Evolutionary conservation across 2,888 invertebrate genomes (phyloP), one percentile per base, ranked within the genome.

Genomic region (Thumatha senex): DNA sequence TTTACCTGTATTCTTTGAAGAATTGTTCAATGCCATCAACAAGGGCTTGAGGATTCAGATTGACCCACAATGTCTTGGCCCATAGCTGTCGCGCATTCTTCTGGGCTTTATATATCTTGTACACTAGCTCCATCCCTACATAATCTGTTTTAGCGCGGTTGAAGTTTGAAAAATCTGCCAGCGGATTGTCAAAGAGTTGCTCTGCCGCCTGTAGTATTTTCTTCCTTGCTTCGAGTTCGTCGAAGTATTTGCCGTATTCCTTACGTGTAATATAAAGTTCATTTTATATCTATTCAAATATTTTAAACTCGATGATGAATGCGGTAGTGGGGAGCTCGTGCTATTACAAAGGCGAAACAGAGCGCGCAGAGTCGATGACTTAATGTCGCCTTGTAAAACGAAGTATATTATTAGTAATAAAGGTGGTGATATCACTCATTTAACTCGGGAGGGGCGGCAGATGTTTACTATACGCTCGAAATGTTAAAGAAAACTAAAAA

Each of bases 21-120:
- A 95, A 98, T 59, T 93, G 93, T 62, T 98, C 98, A 70, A 98
- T 97, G 3, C 97, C 98, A 51, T 97, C 96, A 8, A 96, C 93
- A 36, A 98, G 86, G 0, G 95, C 94, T 71, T 96, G 95, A 1
- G 98, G 96, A 82, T 98, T 96, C 43, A 98, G 89, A 81, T 98
- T 95, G 7, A 92, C 94, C 98, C 98, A 98, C 10, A 98, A 80
- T 0, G 97, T 97, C 81, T 95, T 95, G 0, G 96, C 95, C 98
- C 98, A 98, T 5, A 92, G 71, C 60, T 97, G 96, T 38, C 97
- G 91, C 0, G 95, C 95, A 58, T 92, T 92, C 87, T 95, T 96
- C 80, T 97, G 97, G 0, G 94, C 93, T 62, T 94, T 94, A 75
- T 96, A 98, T 18, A 98, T 92, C 72, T 94, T 94, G 78, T 95